Evolutionary conservation across 1,140 invertebrate genomes (phyloP).

Genomic region (Plutomurus gul): DNA sequence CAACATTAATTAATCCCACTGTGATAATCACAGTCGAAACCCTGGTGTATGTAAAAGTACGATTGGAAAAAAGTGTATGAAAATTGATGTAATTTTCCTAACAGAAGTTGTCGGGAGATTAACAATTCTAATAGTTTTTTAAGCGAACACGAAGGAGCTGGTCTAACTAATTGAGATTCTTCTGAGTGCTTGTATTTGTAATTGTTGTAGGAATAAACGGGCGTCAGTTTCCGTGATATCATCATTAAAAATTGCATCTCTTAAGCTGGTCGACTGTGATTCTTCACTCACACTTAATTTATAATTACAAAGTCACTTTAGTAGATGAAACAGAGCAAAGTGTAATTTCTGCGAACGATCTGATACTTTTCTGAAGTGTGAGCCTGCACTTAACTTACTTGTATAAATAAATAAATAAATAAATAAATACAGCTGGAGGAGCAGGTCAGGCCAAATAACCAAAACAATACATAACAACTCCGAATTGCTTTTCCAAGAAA

Average conservation of each 20-base stretch:
- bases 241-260: neutral
- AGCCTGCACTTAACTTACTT: too few relatives aligned
- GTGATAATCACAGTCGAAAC: too few relatives aligned
- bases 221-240: neutral
- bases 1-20: neutral
- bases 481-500: neutral
- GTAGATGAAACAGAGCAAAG: constrained; percentile 4
- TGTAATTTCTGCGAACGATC: neutral
- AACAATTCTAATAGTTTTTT: neutral
- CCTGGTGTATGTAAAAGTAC: too few relatives aligned
- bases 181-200: neutral
- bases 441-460: neutral
- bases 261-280: neutral
- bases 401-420: too few relatives aligned
- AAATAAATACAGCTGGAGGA: too few relatives aligned
- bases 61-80: neutral
- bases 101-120: constrained; percentile 7
- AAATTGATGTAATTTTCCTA: constrained; percentile 9
- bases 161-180: neutral
- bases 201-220: neutral
- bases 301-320: neutral
- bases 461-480: neutral
- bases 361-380: neutral
- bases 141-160: neutral
- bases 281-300: neutral